phyloP scores from a whole-genome alignment of 2,113 vertebrate species.

The Puffinus mauretanicus region DNA sequence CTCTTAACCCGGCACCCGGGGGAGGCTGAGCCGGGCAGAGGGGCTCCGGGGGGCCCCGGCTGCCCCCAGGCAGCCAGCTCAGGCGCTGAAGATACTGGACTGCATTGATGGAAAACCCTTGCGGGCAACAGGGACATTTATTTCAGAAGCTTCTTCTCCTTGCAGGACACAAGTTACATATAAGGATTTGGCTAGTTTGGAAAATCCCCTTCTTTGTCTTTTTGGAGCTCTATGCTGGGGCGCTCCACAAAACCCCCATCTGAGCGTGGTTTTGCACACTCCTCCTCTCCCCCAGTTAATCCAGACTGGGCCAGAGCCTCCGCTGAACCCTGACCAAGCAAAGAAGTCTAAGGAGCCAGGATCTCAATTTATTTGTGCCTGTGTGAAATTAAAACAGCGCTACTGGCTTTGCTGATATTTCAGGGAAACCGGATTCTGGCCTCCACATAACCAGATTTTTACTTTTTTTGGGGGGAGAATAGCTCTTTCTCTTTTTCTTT shows the following conservation, averaged over 20 bases:
- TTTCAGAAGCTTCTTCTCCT: not conserved
- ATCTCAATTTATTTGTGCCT: not conserved
- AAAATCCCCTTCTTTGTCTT: not conserved
- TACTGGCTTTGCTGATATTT: not conserved
- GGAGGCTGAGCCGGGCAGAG: not conserved
- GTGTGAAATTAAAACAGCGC: not conserved
- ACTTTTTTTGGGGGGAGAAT: not conserved
- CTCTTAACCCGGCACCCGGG: not conserved
- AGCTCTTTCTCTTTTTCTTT: not conserved
- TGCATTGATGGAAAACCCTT: not conserved
- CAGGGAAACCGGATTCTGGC: not conserved
- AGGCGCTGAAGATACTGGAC: not conserved
- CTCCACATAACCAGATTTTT: not conserved
- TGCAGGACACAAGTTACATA: not conserved
- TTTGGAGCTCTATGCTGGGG: not conserved
- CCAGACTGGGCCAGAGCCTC: not conserved
- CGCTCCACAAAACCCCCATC: not conserved
- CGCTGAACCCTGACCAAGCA: not conserved
- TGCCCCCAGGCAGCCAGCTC: no score
- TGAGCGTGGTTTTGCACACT: not conserved
- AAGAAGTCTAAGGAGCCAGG: not conserved
- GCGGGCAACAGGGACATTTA: not conserved
- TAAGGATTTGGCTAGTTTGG: not conserved
- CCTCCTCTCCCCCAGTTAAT: not conserved
- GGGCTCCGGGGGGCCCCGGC: not conserved